Base-by-base conservation (phyloP, 2,888 invertebrate genomes). In the Andrena hattorfiana region DNA sequence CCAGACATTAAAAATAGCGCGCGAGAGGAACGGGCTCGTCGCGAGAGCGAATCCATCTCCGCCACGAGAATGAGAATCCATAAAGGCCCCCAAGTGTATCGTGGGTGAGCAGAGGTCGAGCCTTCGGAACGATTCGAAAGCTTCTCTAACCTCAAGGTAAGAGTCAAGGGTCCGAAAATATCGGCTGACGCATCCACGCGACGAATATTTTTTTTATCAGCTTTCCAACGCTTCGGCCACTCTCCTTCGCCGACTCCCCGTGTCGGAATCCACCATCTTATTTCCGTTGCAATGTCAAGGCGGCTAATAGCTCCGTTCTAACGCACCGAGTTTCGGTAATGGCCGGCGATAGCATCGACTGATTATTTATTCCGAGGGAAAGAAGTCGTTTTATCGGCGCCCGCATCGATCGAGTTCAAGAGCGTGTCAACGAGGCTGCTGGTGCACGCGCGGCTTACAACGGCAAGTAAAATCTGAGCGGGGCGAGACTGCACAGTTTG, bases 121-220 rank as follows among this genome's bases (percentile, higher is more conserved):
- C 30, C 62, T 26, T 63, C 49, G 28, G 26, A 67, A 49, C 51
- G 54, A 48, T 71, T 81, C 63, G 49, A 72, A 71, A 72, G 63
- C 49, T 72, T 68, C 78, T 80, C 72, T 63, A 64, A 71, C 62
- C 23, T 42, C 59, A 42, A 77, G 69, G 60, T 71, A 80, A 78
- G 35, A 32, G 8, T 63, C 60, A 6, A 48, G 28, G 48, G 23
- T 71, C 75, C 67, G 54, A 67, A 80, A 82, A 80, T 82, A 80
- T 63, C 67, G 56, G 28, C 71, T 80, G 80, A 82, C 80, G 70
- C 75, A 75, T 80, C 71, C 28, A 7, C 67, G 66, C 56, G 80
- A 75, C 67, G 74, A 71, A 79, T 63, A 51, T 64, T 69, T 59
- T 81, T 73, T 64, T 54, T 67, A 68, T 71, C 62, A 69, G 59